Base-by-base conservation (phyloP, 2,113 vertebrate species). In the Rhizomys pruinosus region DNA sequence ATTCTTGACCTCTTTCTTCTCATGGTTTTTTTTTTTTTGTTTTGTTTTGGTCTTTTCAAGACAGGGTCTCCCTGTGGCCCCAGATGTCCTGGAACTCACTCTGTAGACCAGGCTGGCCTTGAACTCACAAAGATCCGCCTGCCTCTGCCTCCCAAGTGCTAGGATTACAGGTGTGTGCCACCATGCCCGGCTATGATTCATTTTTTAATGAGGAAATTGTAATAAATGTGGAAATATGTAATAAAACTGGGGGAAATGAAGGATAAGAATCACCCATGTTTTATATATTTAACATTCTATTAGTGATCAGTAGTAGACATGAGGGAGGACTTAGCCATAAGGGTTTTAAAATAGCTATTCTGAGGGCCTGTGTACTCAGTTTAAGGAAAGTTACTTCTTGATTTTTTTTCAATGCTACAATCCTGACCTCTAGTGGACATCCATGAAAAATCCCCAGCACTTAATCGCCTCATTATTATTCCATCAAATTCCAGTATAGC, bases 361-460 rank as follows among this genome's bases (percentile, higher is more conserved):
- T 59, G 57, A n/a, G 25, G 37, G 7, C 61, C 20, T 47, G 7
- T 32, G 64, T 93, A 82, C 63, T 68, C 1, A 27, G 12, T 25
- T n/a, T 25, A n/a, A 42, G 44, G 32, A 88, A 42, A 72, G 7
- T 57, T 17, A 27, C 73, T 91, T 42, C 68, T 93, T 92, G 39
- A 16, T 93, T 68, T 37, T 34, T 93, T 68, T 37, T 34, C 10
- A 57, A 32, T 64, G 32, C 82, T 82, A 29, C 96, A 98, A 93
- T 96, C 90, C 97, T 98, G 98, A 96, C 98, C 97, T 98, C 98
- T 98, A 98, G 97, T 93, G 98, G 97, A 39, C 76, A 74, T 44
- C 13, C 13, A 17, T 61, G 91, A 92, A 47, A 87, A 74, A 71
- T 32, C 66, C 59, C 72, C 27, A 74, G 91, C 92, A 0, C 0